A percentile compares a stretch with the other conserved stretches of the same genome.
Conservation (phyloP, 2,888 invertebrate genomes). For the Timema podura region DNA sequence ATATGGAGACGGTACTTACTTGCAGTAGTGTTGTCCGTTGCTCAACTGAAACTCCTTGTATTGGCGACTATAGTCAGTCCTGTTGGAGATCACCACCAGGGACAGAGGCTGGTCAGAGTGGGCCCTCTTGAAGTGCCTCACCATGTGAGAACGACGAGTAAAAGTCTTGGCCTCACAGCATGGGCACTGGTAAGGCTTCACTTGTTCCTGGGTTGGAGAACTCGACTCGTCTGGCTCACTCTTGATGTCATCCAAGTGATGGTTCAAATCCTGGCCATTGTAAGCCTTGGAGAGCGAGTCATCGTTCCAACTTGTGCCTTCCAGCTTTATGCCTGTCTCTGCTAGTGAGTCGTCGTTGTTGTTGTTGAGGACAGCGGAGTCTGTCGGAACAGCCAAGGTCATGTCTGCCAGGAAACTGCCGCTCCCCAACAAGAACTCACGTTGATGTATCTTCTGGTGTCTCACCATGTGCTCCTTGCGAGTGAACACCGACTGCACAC, state of each 20-base stretch:
- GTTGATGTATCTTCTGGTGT: conserved; percentile 31
- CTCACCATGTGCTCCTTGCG: conserved; percentile 36
- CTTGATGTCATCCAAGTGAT: not conserved
- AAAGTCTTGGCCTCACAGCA: conserved; percentile 30
- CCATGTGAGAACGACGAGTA: conserved; percentile 34
- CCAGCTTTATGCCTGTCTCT: not conserved
- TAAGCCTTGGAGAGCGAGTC: not conserved
- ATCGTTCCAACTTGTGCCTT: not conserved
- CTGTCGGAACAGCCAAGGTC: not conserved
- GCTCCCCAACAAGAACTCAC: conserved; percentile 23
- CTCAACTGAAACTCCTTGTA: conserved; percentile 30
- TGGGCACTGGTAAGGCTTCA: conserved; percentile 22
- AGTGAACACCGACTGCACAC: conserved; percentile 36
- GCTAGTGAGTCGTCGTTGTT: not conserved
- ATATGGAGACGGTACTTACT: too few species aligned
- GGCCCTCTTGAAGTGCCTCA: conserved; percentile 35
- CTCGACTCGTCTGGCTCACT: not conserved
- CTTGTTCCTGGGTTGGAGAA: not conserved
- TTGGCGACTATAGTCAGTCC: conserved; percentile 25
- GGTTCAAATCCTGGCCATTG: conserved; percentile 1
- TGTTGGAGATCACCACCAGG: conserved; percentile 19
- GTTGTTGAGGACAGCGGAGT: not conserved
- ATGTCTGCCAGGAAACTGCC: not conserved
- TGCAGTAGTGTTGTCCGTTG: conserved; percentile 23
- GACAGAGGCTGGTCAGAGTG: conserved; percentile 31